Conservation (phyloP, 92 coral and sea anemone species). For the Muricea muricata region DNA sequence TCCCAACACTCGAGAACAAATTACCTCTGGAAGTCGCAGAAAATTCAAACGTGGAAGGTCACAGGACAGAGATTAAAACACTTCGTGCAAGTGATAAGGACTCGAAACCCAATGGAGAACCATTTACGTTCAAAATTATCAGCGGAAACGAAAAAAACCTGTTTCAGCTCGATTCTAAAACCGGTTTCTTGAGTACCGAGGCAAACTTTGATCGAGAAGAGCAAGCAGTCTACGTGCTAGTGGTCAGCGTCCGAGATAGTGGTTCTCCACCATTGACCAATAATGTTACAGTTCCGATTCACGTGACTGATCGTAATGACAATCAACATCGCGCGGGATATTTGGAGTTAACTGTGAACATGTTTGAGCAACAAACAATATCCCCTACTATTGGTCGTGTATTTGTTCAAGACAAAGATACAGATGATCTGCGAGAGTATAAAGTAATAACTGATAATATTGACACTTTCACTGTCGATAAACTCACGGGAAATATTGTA, state of each 20-base stretch:
- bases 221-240: conserved; percentile 57
- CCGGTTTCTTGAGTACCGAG: conserved; percentile 59
- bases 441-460: conserved; percentile 58
- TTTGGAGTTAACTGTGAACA: conserved; percentile 73
- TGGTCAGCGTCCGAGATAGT: conserved; percentile 80
- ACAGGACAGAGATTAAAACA: conserved; percentile 65
- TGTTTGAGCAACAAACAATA: conserved; percentile 57
- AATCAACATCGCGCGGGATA: conserved; percentile 81
- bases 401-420: conserved; percentile 86
- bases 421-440: conserved; percentile 82
- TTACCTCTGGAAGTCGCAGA: conserved; percentile 69
- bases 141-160: conserved; percentile 65
- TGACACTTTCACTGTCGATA: conserved; percentile 70
- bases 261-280: conserved; percentile 67
- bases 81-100: conserved; percentile 88
- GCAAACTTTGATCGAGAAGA: conserved; percentile 83
- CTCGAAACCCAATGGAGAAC: conserved; percentile 76
- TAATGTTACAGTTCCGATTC: conserved; percentile 60
- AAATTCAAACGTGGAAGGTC: conserved; percentile 58
- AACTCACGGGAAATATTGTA: conserved; percentile 71
- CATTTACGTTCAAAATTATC: conserved; percentile 77
- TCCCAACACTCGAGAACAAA: conserved; percentile 75
- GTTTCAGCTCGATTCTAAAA: conserved; percentile 53
- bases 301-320: conserved; percentile 82
- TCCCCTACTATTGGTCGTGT: conserved; percentile 84